Percentiles rank a stretch among this genome's conserved stretches.
Evolutionary conservation across 1,140 invertebrate species (phyloP).

Genomic region (Pogonomyrmex californicus): DNA sequence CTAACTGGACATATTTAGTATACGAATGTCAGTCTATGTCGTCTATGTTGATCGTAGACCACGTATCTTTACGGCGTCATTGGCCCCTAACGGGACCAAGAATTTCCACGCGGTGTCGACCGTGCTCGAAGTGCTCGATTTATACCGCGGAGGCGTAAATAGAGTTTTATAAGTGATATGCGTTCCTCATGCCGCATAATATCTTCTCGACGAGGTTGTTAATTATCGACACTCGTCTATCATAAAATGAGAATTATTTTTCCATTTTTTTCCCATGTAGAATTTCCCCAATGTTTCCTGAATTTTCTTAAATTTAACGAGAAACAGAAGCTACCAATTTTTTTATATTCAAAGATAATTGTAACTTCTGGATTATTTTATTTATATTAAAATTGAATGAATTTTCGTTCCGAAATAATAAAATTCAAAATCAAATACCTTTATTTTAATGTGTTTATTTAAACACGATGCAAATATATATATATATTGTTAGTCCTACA

Average conservation of each 20-base stretch:
- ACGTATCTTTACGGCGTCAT: conserved; percentile 60
- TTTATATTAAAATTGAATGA: neutral
- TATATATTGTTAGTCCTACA: neutral
- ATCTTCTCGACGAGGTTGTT: neutral
- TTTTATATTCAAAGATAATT: conserved; percentile 1
- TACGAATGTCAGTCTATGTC: conserved; percentile 28
- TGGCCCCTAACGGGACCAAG: conserved; percentile 70
- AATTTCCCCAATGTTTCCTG: neutral
- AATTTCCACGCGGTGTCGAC: conserved; percentile 37
- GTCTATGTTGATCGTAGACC: conserved; percentile 48
- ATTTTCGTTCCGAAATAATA: neutral
- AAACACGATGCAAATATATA: neutral
- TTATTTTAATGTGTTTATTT: neutral
- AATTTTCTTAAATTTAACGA: conserved; percentile 3
- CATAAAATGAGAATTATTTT: neutral
- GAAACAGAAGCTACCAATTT: neutral
- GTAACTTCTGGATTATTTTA: neutral
- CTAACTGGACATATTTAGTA: conserved; percentile 2
- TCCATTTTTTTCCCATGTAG: neutral
- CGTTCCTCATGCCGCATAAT: neutral
- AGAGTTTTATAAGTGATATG: conserved; percentile 25
- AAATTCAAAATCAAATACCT: neutral
- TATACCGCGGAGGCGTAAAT: conserved; percentile 24
- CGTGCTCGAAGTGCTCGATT: conserved; percentile 39
- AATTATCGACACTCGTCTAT: neutral